phyloP scores from a whole-genome alignment of 1,140 invertebrate genomes.

The Cotesia typhae region DNA sequence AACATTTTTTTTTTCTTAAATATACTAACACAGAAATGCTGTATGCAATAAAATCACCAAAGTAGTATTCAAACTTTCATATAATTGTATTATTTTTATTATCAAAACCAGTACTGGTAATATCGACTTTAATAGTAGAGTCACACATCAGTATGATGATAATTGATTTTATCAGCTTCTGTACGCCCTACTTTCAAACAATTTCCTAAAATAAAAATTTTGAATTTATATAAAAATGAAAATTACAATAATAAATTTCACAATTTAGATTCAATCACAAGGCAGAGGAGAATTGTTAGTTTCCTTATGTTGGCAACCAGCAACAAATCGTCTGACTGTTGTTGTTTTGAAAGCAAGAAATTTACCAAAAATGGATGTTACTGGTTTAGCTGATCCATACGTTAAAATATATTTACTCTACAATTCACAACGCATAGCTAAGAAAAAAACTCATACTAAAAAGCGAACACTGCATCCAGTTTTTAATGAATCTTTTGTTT shows the following conservation, averaged over 20 bases:
- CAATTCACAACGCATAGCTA: slow-evolving; percentile 96
- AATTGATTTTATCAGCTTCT: too few species aligned
- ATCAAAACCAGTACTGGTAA: too few species aligned
- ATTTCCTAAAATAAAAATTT: slow-evolving; percentile 18
- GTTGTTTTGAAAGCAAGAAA: slow-evolving; percentile 93
- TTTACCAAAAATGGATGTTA: slow-evolving; percentile 94
- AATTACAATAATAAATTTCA: slow-evolving; percentile 2
- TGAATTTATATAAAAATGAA: slow-evolving; percentile 12
- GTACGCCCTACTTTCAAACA: too few species aligned
- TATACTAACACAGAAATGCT: too few species aligned
- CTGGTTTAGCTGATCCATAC: slow-evolving; percentile 91
- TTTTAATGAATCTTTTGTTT: slow-evolving; percentile 97
- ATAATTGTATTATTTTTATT: too few species aligned
- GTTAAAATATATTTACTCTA: slow-evolving; percentile 97
- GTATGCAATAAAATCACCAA: too few species aligned
- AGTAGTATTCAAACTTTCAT: too few species aligned
- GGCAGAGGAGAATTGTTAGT: slow-evolving; percentile 90
- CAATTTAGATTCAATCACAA: slow-evolving; percentile 79
- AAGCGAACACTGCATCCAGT: slow-evolving; percentile 97
- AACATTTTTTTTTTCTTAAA: too few species aligned
- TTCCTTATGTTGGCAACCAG: slow-evolving; percentile 94
- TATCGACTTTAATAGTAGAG: too few species aligned
- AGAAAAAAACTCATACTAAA: slow-evolving; percentile 99
- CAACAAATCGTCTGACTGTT: slow-evolving; percentile 86
- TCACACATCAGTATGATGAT: too few species aligned